Evolutionary conservation across 2,888 invertebrate genomes (phyloP).

Genomic region (Venusia cambrica): DNA sequence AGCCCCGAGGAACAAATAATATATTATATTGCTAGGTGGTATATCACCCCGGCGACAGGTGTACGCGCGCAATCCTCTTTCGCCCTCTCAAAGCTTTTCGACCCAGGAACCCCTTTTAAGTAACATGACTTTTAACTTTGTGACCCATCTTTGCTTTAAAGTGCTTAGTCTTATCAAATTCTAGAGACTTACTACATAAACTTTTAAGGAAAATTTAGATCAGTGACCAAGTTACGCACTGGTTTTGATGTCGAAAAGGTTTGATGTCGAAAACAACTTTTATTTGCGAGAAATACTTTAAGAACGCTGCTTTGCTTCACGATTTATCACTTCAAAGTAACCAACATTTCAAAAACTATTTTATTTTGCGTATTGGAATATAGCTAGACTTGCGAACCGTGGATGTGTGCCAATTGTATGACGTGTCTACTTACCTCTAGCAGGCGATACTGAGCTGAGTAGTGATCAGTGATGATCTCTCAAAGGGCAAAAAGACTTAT

Average conservation of each 20-base stretch:
- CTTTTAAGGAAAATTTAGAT: conserved; percentile 39
- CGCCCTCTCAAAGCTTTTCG: conserved; percentile 61
- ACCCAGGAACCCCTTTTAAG: conserved; percentile 76
- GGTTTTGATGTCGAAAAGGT: too few species aligned
- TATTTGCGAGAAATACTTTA: too few species aligned
- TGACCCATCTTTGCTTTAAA: conserved; percentile 76
- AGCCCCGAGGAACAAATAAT: conserved; percentile 34
- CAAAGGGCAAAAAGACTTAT: too few species aligned
- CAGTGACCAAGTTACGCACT: conserved; percentile 26
- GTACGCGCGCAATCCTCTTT: conserved; percentile 69
- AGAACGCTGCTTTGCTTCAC: too few species aligned
- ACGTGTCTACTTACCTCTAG: too few species aligned
- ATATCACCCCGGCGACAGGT: conserved; percentile 63
- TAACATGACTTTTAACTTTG: conserved; percentile 80
- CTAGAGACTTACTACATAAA: conserved; percentile 44
- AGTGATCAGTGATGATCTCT: too few species aligned
- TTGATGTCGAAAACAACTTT: conserved; percentile 8
- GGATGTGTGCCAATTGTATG: too few species aligned
- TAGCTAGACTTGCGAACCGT: too few species aligned
- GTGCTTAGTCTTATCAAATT: conserved; percentile 64
- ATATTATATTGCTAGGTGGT: conserved; percentile 47
- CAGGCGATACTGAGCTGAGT: too few species aligned
- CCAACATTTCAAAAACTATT: too few species aligned
- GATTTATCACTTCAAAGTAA: too few species aligned
- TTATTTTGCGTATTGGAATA: too few species aligned